Percentiles rank a stretch among this genome's conserved stretches.
These are phyloP conservation scores for Nomada ferruginata DNA, from an alignment of 2,888 invertebrate species.

Conservation along the genomic window DNA sequence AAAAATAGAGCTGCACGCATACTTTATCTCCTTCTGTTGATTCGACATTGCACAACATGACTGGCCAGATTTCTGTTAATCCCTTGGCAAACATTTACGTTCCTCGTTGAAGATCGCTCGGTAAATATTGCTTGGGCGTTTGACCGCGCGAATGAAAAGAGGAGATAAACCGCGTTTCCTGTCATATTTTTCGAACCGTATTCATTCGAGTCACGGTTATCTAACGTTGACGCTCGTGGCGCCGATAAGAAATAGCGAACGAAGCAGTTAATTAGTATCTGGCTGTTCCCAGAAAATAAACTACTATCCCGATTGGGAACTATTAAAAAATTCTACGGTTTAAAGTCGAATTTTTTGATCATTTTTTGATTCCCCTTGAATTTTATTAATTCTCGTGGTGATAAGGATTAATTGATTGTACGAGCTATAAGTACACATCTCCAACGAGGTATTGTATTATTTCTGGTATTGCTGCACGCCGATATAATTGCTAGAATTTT, in stretches of 20 bases:
- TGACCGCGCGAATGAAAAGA: slow-evolving; percentile 1
- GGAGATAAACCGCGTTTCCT: neutral
- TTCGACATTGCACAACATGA: neutral
- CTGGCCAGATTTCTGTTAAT: slow-evolving; percentile 10
- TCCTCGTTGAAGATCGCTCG: neutral
- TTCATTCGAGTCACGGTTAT: neutral
- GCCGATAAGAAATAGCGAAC: slow-evolving; percentile 3
- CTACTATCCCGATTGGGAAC: no score
- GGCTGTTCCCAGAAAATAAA: neutral
- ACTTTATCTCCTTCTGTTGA: neutral
- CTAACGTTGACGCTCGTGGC: neutral
- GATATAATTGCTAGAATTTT: neutral
- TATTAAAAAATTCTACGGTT: no score
- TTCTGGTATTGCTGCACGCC: no score
- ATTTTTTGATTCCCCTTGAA: no score
- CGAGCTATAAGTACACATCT: no score
- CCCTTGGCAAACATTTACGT: slow-evolving; percentile 17
- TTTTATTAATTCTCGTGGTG: no score
- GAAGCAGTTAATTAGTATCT: neutral
- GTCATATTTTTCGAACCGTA: neutral
- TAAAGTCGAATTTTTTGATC: no score
- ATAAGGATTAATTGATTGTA: no score
- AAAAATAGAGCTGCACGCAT: no score
- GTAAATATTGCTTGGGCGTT: neutral
- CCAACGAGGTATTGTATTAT: no score